Evolutionary conservation across 2,113 vertebrate species (phyloP).

Genomic region (Heterotis niloticus): DNA sequence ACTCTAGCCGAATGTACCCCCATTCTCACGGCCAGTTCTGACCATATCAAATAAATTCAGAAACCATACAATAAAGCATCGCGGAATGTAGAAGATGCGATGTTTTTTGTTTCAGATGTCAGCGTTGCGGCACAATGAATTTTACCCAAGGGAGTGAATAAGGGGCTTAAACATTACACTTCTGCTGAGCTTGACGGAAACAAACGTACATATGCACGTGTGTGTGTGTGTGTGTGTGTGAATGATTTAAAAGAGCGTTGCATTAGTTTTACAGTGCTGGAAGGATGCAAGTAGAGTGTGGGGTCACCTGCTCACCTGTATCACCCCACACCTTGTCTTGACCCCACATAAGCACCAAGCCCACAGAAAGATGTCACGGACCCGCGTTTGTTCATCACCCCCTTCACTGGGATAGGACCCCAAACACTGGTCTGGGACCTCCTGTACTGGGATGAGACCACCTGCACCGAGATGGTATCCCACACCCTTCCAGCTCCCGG

Average conservation of each 20-base stretch:
- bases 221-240: too few relatives aligned
- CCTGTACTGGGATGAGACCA: too few relatives aligned
- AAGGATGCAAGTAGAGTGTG: background rate
- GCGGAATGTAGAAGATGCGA: background rate
- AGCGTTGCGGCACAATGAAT: background rate
- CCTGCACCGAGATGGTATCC: too few relatives aligned
- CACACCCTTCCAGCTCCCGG: too few relatives aligned
- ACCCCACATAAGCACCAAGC: background rate
- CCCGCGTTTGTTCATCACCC: constrained; percentile 48
- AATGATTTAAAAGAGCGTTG: constrained; percentile 65
- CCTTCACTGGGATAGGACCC: constrained; percentile 57
- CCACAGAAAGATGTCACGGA: background rate
- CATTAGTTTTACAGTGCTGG: constrained; percentile 57
- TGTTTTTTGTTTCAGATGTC: background rate
- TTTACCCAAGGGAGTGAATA: background rate
- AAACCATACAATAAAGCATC: background rate
- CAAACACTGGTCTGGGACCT: constrained; percentile 34
- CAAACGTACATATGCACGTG: constrained; percentile 24
- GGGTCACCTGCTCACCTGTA: background rate
- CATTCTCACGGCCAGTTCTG: constrained; percentile 11
- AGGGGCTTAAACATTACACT: too few relatives aligned
- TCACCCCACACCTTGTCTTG: background rate
- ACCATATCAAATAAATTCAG: constrained; percentile 17
- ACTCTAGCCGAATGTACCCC: constrained; percentile 8
- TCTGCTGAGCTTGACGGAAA: constrained; percentile 34